Base-by-base conservation (phyloP, 2,113 vertebrate genomes). In the Ranitomeya imitator region DNA sequence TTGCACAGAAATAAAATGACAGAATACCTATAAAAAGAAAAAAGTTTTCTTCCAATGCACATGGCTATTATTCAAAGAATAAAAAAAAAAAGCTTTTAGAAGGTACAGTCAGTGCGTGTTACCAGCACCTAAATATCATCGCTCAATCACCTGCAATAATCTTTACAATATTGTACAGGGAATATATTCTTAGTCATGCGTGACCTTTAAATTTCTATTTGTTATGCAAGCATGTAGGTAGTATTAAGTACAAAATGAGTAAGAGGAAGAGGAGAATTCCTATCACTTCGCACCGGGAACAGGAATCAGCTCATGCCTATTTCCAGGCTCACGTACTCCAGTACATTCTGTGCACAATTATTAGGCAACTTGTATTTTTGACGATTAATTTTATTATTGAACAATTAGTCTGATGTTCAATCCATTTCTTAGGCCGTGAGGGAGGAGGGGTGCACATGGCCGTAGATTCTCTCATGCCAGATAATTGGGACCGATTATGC, bases 201-300 rank as follows among this genome's bases (percentile, higher is more conserved):
- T 83, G 80, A 83, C 80, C 80, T 83, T 83, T 83, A 59, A 7
- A 81, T 81, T 61, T 12, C 79, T 63, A 19, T 82, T 83, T 59
- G 37, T 83, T 83, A 83, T 83, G 60, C 26, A 60, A 65, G 80
- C 37, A 65, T 83, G 80, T 83, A 83, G 80, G 80, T 63, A 83
- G 59, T n/a, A 83, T 31, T 26, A 63, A 82, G 76, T 54, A 63
- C 18, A 63, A 82, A 82, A 23, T 59, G 60, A 83, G 59, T 45
- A 45, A 83, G 31, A 65, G 5, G 18, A 79, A 79, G 45, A 79
- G 2, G 19, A 82, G 37, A n/a, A 82, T 82, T 82, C 59, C 23
- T 80, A 16, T 19, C 51, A 57, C 52, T 55, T 57, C 6, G 52
- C 51, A 37, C 23, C 63, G n/a, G 79, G 13, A 51, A 21, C 4